Evolutionary conservation across 1,140 invertebrate genomes (phyloP).

Genomic region (Drosophila micromelanica): DNA sequence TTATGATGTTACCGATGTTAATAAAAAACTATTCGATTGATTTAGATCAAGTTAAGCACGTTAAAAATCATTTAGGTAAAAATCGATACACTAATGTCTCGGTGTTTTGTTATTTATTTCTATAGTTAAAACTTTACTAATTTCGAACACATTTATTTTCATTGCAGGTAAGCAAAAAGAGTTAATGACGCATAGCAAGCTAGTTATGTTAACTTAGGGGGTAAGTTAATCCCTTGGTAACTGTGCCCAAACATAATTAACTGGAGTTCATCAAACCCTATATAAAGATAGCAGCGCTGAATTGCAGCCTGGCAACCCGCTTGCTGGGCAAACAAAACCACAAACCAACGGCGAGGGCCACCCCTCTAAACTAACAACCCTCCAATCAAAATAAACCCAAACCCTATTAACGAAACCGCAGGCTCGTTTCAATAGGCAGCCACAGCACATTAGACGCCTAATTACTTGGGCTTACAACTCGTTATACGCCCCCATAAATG

Average conservation of each 20-base stretch:
- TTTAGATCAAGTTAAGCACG: no score
- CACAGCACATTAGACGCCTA: slow-evolving; percentile 31
- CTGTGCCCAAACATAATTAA: slow-evolving; percentile 37
- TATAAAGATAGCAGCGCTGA: not conserved
- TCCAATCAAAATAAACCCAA: slow-evolving; percentile 20
- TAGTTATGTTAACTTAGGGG: not conserved
- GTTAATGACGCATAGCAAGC: not conserved
- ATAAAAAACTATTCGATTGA: no score
- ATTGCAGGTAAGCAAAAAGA: slow-evolving; percentile 40
- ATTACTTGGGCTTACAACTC: slow-evolving; percentile 21
- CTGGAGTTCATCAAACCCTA: slow-evolving; percentile 58
- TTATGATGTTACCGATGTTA: no score
- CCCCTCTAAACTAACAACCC: slow-evolving; percentile 5
- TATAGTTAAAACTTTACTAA: slow-evolving; percentile 2
- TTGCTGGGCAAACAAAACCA: slow-evolving; percentile 41
- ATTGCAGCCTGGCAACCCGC: slow-evolving; percentile 54
- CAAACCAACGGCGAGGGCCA: slow-evolving; percentile 4
- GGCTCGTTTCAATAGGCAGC: slow-evolving; percentile 53
- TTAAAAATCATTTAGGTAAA: no score
- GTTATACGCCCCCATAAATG: slow-evolving; percentile 38
- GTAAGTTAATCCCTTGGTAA: slow-evolving; percentile 19
- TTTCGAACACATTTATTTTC: slow-evolving; percentile 13
- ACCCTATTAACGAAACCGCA: slow-evolving; percentile 45
- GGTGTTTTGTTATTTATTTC: no score
- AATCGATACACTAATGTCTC: no score